Percentiles rank a stretch among this genome's conserved stretches.
Conservation (phyloP, 2,797 vertebrate genomes). For the Falco rusticolus region DNA sequence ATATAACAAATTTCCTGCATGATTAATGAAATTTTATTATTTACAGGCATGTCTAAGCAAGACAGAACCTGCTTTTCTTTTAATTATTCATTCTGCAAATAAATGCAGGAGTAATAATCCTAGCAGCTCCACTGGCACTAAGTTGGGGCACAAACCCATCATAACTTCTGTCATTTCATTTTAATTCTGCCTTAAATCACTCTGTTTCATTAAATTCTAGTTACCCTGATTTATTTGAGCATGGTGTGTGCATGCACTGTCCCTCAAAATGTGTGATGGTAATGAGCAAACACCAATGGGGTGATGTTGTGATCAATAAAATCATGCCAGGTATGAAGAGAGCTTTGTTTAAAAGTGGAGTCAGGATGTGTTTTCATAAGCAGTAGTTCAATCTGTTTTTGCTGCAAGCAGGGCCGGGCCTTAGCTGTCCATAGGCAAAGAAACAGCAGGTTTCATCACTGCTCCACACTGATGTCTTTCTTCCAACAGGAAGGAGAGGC, state of each 20-base stretch:
- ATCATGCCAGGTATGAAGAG: not conserved
- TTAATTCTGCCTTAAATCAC: not conserved
- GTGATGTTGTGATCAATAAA: not conserved
- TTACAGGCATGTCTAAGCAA: not conserved
- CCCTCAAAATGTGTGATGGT: not conserved
- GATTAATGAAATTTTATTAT: not conserved
- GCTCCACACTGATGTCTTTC: not conserved
- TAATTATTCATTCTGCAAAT: not conserved
- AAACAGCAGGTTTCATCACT: rapidly evolving
- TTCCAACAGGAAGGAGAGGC: not conserved
- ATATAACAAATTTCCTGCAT: not conserved
- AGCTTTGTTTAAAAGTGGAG: not conserved
- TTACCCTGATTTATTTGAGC: not conserved
- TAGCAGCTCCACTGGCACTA: not conserved
- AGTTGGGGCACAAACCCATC: not conserved
- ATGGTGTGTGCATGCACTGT: rapidly evolving
- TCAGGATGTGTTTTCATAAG: not conserved
- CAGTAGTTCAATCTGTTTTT: not conserved
- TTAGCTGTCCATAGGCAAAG: not conserved
- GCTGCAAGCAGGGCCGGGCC: not conserved
- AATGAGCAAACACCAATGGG: not conserved
- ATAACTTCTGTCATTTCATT: not conserved
- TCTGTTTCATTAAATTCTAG: not conserved
- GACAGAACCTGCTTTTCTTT: not conserved
- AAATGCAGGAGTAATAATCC: not conserved